A percentile compares a stretch with the other conserved stretches of the same genome.
phyloP scores from a whole-genome alignment of 1,140 invertebrate genomes.

The Elymnias hypermnestra region DNA sequence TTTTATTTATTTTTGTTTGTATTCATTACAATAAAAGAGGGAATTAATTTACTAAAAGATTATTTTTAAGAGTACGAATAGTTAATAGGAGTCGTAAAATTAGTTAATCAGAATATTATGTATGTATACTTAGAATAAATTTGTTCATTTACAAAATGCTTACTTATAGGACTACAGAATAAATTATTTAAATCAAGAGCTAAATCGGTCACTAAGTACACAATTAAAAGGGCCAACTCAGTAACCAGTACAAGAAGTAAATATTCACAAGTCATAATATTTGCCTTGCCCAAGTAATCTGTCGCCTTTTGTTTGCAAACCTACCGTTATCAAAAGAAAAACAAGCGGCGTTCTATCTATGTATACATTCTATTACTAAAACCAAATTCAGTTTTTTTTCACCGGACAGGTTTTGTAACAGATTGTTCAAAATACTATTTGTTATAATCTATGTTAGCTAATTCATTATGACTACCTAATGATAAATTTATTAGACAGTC shows the following conservation, averaged over 20 bases:
- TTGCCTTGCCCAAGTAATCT: slow-evolving; percentile 26
- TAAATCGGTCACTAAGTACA: slow-evolving; percentile 16
- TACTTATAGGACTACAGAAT: slow-evolving; percentile 8
- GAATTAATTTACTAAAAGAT: too few species aligned
- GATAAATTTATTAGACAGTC: too few species aligned
- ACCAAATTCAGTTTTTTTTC: slow-evolving; percentile 2
- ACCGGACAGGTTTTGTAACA: background rate
- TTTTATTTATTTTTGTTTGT: too few species aligned
- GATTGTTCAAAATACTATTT: too few species aligned
- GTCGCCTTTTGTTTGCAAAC: slow-evolving; percentile 25
- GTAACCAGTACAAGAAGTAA: slow-evolving; percentile 21
- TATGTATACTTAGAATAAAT: too few species aligned
- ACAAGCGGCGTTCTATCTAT: slow-evolving; percentile 11
- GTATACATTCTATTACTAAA: slow-evolving; percentile 13
- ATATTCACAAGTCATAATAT: slow-evolving; percentile 23
- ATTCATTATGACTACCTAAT: too few species aligned
- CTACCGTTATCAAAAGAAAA: slow-evolving; percentile 31
- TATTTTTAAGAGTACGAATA: too few species aligned
- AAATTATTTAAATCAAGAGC: slow-evolving; percentile 14
- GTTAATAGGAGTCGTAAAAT: too few species aligned
- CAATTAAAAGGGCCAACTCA: slow-evolving; percentile 22
- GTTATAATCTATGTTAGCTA: too few species aligned
- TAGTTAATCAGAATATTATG: too few species aligned
- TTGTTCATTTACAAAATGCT: background rate
- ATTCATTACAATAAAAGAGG: too few species aligned